Evolutionary conservation across 35 echinoderm and acorn worm species (phyloP).

Genomic region (Diadema setosum): DNA sequence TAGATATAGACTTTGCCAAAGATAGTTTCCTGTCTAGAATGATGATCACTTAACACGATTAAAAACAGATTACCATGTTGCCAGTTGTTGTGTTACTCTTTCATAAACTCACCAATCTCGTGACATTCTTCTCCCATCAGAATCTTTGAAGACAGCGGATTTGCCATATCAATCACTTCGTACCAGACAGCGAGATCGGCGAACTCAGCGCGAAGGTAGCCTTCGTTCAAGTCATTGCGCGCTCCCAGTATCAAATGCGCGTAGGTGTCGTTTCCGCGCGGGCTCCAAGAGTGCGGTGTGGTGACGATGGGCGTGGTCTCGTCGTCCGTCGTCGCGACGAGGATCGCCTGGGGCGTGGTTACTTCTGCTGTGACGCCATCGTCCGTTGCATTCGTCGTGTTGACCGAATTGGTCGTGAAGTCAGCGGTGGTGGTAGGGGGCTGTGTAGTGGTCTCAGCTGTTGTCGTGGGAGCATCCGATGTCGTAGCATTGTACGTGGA

Average conservation of each 20-base stretch:
- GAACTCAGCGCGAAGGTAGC: slow-evolving; percentile 64
- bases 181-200: slow-evolving; percentile 86
- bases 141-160: slow-evolving; percentile 44
- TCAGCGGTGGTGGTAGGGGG: neutral
- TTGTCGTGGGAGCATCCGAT: neutral
- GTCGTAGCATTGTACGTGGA: neutral
- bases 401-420: neutral
- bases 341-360: neutral
- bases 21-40: neutral
- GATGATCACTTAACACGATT: neutral
- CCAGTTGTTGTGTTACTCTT: neutral
- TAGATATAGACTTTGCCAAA: no score
- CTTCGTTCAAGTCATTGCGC: slow-evolving; percentile 56
- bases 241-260: slow-evolving; percentile 54
- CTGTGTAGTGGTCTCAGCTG: neutral
- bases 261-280: slow-evolving; percentile 6
- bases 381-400: neutral
- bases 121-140: slow-evolving; percentile 63
- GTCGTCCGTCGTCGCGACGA: neutral
- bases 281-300: neutral
- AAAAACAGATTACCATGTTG: neutral
- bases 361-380: neutral
- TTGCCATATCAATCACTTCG: slow-evolving; percentile 15
- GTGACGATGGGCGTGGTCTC: neutral
- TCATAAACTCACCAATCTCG: slow-evolving; percentile 28